Evolutionary conservation across 2,113 vertebrate species (phyloP), one percentile per base, ranked within the genome.

Genomic region (Balaeniceps rex): DNA sequence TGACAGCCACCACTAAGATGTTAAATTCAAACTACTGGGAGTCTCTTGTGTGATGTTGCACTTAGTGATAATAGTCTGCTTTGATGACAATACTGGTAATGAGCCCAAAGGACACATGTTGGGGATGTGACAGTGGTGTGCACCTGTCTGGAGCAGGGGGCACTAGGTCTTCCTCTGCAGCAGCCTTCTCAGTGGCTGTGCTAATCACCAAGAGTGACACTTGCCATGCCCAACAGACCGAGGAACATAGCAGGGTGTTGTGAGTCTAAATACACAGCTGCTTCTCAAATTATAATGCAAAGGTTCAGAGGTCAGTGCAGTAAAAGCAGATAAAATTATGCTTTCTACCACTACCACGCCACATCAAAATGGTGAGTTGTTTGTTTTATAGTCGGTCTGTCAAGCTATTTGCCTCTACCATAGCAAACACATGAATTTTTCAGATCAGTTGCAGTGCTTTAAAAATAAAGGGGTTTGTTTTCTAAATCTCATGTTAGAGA

Each of bases 311-410:
- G 96, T 97, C 95, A 88, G 66, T 38, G 75, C 80, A 96, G 94
- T 90, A 93, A 97, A 95, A 97, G 93, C 93, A 97, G 95, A 91
- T 91, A 87, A 97, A 97, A 81, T 95, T 92, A 92, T 96, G 86
- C 83, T 94, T 88, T 90, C 88, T 85, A 23, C 88, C 49, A 61
- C 87, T 82, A 74, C 78, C n/a, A 2, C 6, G 74, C 60, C 52
- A 83, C 83, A 85, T 96, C 89, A 96, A 87, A 87, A 95, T 94
- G 64, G 76, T 68, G 79, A 91, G 78, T 76, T 89, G 78, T 87
- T 94, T 92, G 74, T n/a, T 96, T 78, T 94, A 33, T 54, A 54
- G 28, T 61, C 71, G 65, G 26, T 69, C 84, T 89, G 91, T 88
- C 60, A 83, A 47, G 40, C 42, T 95, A 9, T 58, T 88, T 82